Evolutionary conservation across 2,888 invertebrate species (phyloP), one percentile per base, ranked within the genome.

Genomic region (Scaptomyza parva): DNA sequence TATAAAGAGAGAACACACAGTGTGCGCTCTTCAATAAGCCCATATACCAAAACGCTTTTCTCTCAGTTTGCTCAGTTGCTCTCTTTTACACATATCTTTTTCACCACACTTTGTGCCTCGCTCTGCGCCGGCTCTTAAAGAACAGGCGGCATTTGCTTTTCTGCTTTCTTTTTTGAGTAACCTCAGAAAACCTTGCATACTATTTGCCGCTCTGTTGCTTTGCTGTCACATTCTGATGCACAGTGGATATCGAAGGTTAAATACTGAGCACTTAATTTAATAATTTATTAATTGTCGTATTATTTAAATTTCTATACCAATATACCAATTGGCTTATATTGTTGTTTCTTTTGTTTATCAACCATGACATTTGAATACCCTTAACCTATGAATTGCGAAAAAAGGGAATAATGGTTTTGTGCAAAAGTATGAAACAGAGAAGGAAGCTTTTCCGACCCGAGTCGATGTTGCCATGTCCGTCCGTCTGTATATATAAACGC

Each of bases 201-300:
- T 72, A 78, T 78, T 86, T 79, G 86, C 76, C 71, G 78, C 72
- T 85, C 57, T 67, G 62, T 68, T 70, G 66, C 71, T 70, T 76
- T 76, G 61, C 48, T 50, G 18, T 41, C 57, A 50, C 48, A 22
- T 81, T 84, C 67, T 47, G 6, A 7, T 18, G 17, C 22, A 78
- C 78, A 76, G 82, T 82, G 43, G n/a, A 14, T 3, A 62, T 33
- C 14, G n/a, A 3, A 2, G 54, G 51, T 14, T 8, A 37, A 7
- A 18, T 0, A 52, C n/a, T 8, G 14, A 20, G 5, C 35, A 37
- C 14, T 14, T 35, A 33, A n/a, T 33, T 33, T 33, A 6, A n/a
- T n/a, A n/a, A 2, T n/a, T 33, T 33, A n/a, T 35, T 14, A 6
- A 14, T 1, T 28, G 1, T 28, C 8, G 9, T 9, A 11, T 28